phyloP scores from a whole-genome alignment of 2,888 invertebrate genomes.

The Acrobasis suavella region DNA sequence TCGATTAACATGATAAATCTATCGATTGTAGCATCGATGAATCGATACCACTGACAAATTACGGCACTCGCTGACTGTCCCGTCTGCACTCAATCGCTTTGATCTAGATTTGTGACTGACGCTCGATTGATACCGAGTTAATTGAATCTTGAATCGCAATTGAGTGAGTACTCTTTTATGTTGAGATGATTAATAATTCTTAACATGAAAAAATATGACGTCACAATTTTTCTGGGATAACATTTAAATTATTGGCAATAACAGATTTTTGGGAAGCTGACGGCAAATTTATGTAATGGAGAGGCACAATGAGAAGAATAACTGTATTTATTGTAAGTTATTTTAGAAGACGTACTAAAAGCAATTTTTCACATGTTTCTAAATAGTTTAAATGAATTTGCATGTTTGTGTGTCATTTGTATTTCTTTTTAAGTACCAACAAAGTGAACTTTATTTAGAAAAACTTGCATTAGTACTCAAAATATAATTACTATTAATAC shows the following conservation, averaged over 20 bases:
- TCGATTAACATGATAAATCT: slow-evolving; percentile 80
- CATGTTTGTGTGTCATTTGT: too few relatives aligned
- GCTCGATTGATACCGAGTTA: slow-evolving; percentile 22
- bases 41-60: slow-evolving; percentile 77
- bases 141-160: slow-evolving; percentile 22
- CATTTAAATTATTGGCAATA: too few relatives aligned
- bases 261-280: too few relatives aligned
- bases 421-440: too few relatives aligned
- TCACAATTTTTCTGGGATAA: not conserved
- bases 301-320: too few relatives aligned
- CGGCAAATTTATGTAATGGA: too few relatives aligned
- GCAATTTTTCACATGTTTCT: too few relatives aligned
- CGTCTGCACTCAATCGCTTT: slow-evolving; percentile 52
- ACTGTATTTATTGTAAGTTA: too few relatives aligned
- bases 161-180: slow-evolving; percentile 18
- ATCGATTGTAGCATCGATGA: slow-evolving; percentile 60
- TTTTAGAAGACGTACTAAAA: too few relatives aligned
- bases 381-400: too few relatives aligned
- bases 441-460: too few relatives aligned
- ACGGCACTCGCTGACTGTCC: slow-evolving; percentile 50
- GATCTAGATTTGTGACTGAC: slow-evolving; percentile 40
- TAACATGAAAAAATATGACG: not conserved
- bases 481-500: not conserved
- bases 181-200: slow-evolving; percentile 6
- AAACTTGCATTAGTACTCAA: too few relatives aligned